A percentile compares a stretch with the other conserved stretches of the same genome.
Conservation (phyloP, 2,888 invertebrate species). For the Ceratothoa steindachneri region DNA sequence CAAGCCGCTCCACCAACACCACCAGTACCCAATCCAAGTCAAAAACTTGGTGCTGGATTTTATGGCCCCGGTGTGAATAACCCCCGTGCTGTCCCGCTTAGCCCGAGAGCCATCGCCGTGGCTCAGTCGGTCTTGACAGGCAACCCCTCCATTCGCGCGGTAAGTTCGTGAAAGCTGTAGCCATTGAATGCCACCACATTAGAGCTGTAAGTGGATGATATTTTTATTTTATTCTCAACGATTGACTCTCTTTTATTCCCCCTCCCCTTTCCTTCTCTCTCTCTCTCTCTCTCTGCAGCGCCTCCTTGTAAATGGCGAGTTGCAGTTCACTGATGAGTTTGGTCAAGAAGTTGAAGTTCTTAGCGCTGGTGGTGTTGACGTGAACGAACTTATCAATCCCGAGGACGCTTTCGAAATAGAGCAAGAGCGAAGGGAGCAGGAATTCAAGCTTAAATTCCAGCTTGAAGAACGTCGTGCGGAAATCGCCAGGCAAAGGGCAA, state of each 20-base stretch:
- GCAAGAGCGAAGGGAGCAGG: too few relatives aligned
- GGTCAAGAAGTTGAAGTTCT: constrained; percentile 28
- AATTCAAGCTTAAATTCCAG: too few relatives aligned
- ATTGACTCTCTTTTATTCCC: too few relatives aligned
- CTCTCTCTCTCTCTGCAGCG: constrained; percentile 21
- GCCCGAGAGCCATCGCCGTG: neutral
- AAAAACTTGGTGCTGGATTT: constrained; percentile 22
- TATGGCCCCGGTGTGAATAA: constrained; percentile 28
- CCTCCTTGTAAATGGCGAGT: constrained; percentile 23
- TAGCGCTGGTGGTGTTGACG: constrained; percentile 20
- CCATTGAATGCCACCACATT: too few relatives aligned
- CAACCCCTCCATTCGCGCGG: constrained; percentile 24
- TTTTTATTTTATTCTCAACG: too few relatives aligned
- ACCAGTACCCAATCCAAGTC: too few relatives aligned
- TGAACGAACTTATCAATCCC: constrained; percentile 16
- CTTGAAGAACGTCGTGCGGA: constrained; percentile 7
- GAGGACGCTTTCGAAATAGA: constrained; percentile 16
- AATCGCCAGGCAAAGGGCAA: constrained; percentile 6
- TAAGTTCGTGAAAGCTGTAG: too few relatives aligned
- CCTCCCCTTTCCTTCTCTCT: too few relatives aligned
- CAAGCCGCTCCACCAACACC: too few relatives aligned
- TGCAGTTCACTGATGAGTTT: constrained; percentile 24
- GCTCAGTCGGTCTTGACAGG: constrained; percentile 11
- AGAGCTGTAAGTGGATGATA: too few relatives aligned
- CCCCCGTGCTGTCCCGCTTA: constrained; percentile 10